Base-by-base conservation (phyloP, 2,888 invertebrate species). In the Listrodromus nycthemerus region DNA sequence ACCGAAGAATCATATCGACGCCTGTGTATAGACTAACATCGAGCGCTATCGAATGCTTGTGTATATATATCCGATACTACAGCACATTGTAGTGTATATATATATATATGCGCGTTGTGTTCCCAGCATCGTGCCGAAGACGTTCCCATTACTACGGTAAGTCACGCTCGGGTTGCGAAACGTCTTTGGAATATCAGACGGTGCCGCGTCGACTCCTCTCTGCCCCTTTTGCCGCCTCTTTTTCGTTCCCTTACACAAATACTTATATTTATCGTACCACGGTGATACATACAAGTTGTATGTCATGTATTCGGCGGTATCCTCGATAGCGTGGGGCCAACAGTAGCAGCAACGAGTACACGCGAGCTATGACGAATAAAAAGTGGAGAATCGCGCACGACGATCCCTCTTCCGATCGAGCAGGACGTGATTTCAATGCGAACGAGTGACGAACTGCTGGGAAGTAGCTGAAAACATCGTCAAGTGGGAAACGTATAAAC, bases 401-500 rank as follows among this genome's bases (percentile, higher is more conserved):
- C 75, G 76, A 80, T 81, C 81, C 86, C 84, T 84, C 86, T 87
- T 86, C 87, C 87, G 85, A 88, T 88, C 86, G 81, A 65, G 70
- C 74, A 80, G 82, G 87, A 89, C 89, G 88, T 89, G 89, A 89
- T 89, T 89, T 88, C 87, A 88, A 89, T 89, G 80, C 84, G 85
- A 88, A 88, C 80, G 86, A 88, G 84, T 83, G 77, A 84, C 61
- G 61, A 30, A 73, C 74, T 50, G 78, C 67, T 70, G 71, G 67
- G 55, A 63, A 73, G 61, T 74, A 55, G 48, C 77, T 78, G 70
- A 80, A 69, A 77, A 75, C 66, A 79, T 61, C 52, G 65, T 70
- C 45, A 41, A 67, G 74, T 65, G 55, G 48, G 63, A 67, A 82
- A 21, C 80, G 65, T 70, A 76, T 82, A 50, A 67, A 58, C 61